Evolutionary conservation across 2,797 vertebrate species (phyloP), one percentile per base, ranked within the genome.

Genomic region (Calcarius lapponicus): DNA sequence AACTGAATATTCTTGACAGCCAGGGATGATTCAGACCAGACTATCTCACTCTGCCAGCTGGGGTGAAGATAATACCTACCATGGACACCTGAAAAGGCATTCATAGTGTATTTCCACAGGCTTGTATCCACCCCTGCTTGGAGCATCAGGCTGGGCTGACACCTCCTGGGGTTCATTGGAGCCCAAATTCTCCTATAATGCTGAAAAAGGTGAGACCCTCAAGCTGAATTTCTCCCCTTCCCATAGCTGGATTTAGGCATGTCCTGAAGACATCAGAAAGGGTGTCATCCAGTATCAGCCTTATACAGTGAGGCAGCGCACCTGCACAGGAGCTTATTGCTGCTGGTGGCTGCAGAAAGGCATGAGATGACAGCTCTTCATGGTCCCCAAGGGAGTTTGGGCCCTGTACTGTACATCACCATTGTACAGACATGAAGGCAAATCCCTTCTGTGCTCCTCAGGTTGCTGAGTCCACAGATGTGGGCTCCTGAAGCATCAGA

Each of bases 201-300:
- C 17, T 25, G 12, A 47, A 42, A 69, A 54, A 75, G 15, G 4
- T 53, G 26, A 26, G 21, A 31, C 4, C 10, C 10, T 47, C 21
- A 25, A 65, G 54, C 1, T 40, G 40, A 72, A 31, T 64, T 75
- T 51, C 21, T 86, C 14, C n/a, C 25, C 31, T 76, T 80, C 6
- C 14, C 1, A 29, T 10, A 64, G 32, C 1, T 0, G 0, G 32
- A 90, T 54, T 16, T 57, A 28, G 20, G 21, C 17, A 57, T 26
- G 9, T 72, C 67, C 45, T 4, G 3, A 61, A 56, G 58, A 50
- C 24, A 25, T 13, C 14, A n/a, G 47, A 34, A 83, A 56, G 10
- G 9, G 19, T 67, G 11, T 53, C 25, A 29, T 25, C 12, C 32
- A 15, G 4, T 60, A 31, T 29, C 70, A 91, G 58, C 26, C 38